Percentiles rank a stretch among this genome's conserved stretches.
Evolutionary conservation across 2,797 vertebrate genomes (phyloP).

Genomic region (Etheostoma nigrum): DNA sequence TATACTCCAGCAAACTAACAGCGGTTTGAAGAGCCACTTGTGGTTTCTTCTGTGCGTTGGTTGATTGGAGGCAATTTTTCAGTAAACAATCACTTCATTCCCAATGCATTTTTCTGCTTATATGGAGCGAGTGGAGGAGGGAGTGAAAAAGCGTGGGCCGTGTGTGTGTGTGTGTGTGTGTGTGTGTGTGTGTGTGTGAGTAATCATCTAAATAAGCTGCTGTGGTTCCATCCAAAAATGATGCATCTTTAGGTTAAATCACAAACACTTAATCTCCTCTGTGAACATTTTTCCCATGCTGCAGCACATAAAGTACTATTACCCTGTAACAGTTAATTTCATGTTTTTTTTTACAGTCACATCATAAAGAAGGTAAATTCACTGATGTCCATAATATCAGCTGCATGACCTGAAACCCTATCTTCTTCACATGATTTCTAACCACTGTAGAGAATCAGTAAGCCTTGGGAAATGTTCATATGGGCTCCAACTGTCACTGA

Average conservation of each 20-base stretch:
- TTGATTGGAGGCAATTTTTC: conserved; percentile 19
- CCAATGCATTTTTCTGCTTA: not conserved
- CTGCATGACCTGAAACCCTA: too few relatives aligned
- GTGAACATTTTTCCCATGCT: not conserved
- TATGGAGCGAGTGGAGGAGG: not conserved
- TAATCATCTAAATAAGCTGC: conserved; percentile 8
- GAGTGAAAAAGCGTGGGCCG: too few relatives aligned
- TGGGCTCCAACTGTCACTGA: not conserved
- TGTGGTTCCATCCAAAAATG: too few relatives aligned
- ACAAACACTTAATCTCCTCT: not conserved
- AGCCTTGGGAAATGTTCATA: too few relatives aligned
- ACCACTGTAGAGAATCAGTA: not conserved
- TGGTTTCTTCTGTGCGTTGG: not conserved
- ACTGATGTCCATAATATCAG: not conserved
- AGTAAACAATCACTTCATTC: conserved; percentile 36
- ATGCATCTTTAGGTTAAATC: conserved; percentile 8
- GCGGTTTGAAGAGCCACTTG: not conserved
- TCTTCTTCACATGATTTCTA: not conserved
- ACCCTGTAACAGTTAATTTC: not conserved
- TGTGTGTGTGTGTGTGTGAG: too few relatives aligned
- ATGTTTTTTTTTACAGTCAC: not conserved
- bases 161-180: too few relatives aligned
- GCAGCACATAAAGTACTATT: not conserved
- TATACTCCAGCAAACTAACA: conserved; percentile 10
- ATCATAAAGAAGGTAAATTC: not conserved